A percentile compares a stretch with the other conserved stretches of the same genome.
Evolutionary conservation across 2,888 invertebrate genomes (phyloP).

Genomic region (Amiota minor): DNA sequence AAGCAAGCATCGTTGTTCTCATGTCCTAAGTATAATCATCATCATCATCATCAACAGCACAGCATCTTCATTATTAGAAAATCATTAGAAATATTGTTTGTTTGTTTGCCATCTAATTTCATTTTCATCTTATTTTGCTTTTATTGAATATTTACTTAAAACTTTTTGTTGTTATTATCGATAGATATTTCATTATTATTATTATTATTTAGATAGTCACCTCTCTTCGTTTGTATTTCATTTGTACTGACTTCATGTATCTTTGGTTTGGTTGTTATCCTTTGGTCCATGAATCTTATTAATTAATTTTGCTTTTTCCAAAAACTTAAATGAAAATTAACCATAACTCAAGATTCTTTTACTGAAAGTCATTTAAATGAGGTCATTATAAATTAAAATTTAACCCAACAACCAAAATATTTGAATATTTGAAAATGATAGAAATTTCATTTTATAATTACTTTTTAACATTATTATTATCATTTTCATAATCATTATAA

Average conservation of each 20-base stretch:
- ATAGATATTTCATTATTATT: not conserved
- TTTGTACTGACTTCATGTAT: conserved; percentile 31
- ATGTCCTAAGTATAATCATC: not conserved
- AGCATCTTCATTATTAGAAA: too few relatives aligned
- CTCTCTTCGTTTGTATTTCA: not conserved
- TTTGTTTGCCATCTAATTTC: not conserved
- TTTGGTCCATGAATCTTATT: conserved; percentile 33
- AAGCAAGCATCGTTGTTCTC: conserved; percentile 25
- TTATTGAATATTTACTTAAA: conserved; percentile 2
- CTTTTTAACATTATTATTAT: too few relatives aligned
- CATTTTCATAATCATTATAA: too few relatives aligned
- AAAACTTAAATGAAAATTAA: conserved; percentile 58
- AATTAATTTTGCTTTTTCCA: conserved; percentile 45
- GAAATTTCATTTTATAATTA: too few relatives aligned
- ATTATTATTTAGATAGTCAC: not conserved
- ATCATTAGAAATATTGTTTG: not conserved
- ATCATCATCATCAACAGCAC: not conserved
- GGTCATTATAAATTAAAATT: too few relatives aligned
- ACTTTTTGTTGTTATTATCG: not conserved
- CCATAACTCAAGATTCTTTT: conserved; percentile 43
- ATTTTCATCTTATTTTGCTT: conserved; percentile 14
- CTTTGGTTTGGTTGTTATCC: conserved; percentile 34
- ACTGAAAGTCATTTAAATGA: not conserved
- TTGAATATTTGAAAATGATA: too few relatives aligned
- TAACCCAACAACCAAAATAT: too few relatives aligned